Evolutionary conservation across 2,113 vertebrate genomes (phyloP).

Genomic region (Ameiurus melas): DNA sequence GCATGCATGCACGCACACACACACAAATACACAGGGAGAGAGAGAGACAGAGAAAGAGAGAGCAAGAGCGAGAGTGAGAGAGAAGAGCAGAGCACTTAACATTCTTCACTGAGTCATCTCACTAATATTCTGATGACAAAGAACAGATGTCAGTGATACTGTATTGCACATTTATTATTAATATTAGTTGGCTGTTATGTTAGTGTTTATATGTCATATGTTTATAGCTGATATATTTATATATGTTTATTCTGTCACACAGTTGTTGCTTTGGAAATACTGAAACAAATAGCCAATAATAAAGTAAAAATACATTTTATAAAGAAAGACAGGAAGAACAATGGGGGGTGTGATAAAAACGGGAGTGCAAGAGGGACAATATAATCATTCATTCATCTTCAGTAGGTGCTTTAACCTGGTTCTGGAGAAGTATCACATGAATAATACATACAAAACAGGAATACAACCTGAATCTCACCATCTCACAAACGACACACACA

Average conservation of each 20-base stretch:
- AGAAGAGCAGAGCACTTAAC: conserved; percentile 8
- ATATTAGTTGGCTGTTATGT: not conserved
- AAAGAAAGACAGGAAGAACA: conserved; percentile 22
- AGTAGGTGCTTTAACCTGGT: not conserved
- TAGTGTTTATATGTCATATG: not conserved
- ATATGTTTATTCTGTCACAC: not conserved
- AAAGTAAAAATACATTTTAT: not conserved
- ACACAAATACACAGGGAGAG: conserved; percentile 15
- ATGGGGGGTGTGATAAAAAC: too few relatives aligned
- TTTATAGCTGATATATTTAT: not conserved
- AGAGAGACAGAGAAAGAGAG: conserved; percentile 19
- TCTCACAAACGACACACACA: too few relatives aligned
- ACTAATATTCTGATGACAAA: not conserved
- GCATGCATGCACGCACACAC: not conserved
- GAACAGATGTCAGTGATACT: conserved; percentile 15
- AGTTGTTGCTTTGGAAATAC: not conserved
- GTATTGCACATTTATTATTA: conserved; percentile 10
- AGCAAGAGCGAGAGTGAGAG: conserved; percentile 5
- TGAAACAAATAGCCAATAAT: not conserved
- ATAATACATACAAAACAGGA: not conserved
- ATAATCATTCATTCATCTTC: conserved; percentile 7
- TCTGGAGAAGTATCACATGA: not conserved
- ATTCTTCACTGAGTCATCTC: conserved; percentile 6
- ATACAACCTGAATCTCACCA: not conserved
- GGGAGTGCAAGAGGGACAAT: not conserved